phyloP scores from a whole-genome alignment of 1,140 invertebrate species.

The Sycobia sp. region DNA sequence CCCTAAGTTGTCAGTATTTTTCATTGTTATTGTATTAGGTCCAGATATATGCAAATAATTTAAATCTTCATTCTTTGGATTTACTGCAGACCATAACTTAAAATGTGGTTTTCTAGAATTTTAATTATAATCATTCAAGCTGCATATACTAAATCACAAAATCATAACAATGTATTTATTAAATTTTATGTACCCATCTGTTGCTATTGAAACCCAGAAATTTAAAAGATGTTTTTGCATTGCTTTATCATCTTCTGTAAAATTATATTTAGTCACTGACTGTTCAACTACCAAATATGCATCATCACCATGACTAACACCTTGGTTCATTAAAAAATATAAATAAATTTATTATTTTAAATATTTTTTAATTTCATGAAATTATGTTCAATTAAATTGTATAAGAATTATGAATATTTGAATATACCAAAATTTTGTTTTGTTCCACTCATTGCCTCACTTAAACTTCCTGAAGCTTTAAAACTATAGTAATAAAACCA shows the following conservation, averaged over 20 bases:
- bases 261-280: constrained; percentile 45
- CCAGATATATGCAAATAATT: constrained; percentile 63
- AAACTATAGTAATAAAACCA: constrained; percentile 67
- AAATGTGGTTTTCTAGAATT: constrained; percentile 50
- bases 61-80: constrained; percentile 51
- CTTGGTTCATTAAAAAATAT: constrained; percentile 53
- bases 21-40: constrained; percentile 57
- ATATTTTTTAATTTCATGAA: too few species aligned
- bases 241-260: constrained; percentile 52
- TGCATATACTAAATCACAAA: too few species aligned
- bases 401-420: constrained; percentile 27
- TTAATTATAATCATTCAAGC: constrained; percentile 1
- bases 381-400: too few species aligned
- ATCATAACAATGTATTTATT: too few species aligned
- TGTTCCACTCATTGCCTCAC: constrained; percentile 55
- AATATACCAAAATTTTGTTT: constrained; percentile 65
- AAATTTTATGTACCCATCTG: constrained; percentile 59
- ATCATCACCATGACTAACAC: constrained; percentile 69
- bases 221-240: constrained; percentile 64
- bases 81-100: constrained; percentile 49
- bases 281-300: constrained; percentile 53
- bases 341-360: constrained; percentile 14
- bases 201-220: constrained; percentile 64
- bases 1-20: constrained; percentile 58
- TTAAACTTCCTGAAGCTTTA: constrained; percentile 62